Evolutionary conservation across 1,140 invertebrate genomes (phyloP).

Genomic region (Calephelis nemesis): DNA sequence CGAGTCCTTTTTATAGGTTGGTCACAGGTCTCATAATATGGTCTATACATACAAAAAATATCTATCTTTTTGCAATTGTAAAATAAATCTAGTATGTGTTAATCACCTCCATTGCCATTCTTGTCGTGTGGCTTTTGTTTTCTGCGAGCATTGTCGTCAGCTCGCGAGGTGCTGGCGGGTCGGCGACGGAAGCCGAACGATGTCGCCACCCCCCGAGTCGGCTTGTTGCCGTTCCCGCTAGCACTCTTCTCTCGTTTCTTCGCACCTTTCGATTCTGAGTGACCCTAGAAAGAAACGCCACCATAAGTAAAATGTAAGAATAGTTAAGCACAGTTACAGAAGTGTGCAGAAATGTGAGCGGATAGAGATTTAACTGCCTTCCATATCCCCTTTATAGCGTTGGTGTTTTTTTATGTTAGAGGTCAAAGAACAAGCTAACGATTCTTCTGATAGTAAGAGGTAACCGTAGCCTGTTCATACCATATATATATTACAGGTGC

Average conservation of each 20-base stretch:
- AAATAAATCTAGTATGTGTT: too few relatives aligned
- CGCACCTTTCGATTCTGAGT: slow-evolving; percentile 79
- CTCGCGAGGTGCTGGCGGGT: slow-evolving; percentile 79
- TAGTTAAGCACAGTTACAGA: neutral
- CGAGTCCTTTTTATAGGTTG: too few relatives aligned
- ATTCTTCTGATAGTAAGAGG: too few relatives aligned
- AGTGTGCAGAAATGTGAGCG: neutral
- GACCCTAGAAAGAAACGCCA: slow-evolving; percentile 52
- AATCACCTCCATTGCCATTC: slow-evolving; percentile 75
- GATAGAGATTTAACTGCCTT: too few relatives aligned
- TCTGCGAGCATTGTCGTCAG: slow-evolving; percentile 63
- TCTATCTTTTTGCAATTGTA: too few relatives aligned
- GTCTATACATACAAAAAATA: too few relatives aligned
- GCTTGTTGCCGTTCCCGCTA: slow-evolving; percentile 62
- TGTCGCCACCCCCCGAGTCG: slow-evolving; percentile 82
- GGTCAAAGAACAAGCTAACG: too few relatives aligned
- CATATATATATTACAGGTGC: too few relatives aligned
- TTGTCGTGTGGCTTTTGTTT: slow-evolving; percentile 64
- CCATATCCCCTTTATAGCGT: too few relatives aligned
- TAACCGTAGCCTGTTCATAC: too few relatives aligned
- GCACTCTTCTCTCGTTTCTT: slow-evolving; percentile 78
- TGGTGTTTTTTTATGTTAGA: too few relatives aligned
- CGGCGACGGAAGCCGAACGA: slow-evolving; percentile 85
- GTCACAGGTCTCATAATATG: too few relatives aligned
- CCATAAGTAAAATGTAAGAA: neutral